Base-by-base conservation (phyloP, 2,888 invertebrate species). In the Platynereis dumerilii region DNA sequence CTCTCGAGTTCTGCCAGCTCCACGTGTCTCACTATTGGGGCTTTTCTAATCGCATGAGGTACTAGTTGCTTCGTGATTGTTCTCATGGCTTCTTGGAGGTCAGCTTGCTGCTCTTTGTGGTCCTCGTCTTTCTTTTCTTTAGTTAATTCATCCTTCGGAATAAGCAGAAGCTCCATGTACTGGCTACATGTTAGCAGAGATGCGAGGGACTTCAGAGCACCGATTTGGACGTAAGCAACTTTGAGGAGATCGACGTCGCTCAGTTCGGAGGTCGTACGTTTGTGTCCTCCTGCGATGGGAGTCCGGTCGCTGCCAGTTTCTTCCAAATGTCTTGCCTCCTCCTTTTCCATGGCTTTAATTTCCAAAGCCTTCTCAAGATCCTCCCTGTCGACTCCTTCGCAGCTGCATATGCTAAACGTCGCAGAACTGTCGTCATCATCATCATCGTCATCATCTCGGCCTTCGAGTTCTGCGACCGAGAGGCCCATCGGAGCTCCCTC, bases 131-230 rank as follows among this genome's bases (percentile, higher is more conserved):
- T 61, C 42, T 61, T 61, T 39, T 61, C 61, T 15, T 28, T 39
- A 15, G 52, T 20, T 27, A 61, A 42, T 39, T 61, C 61, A 27
- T 27, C 52, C 61, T 86, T 84, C 1, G 87, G 86, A 7, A 88
- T 85, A 10, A 88, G 79, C 64, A 88, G 82, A 73, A 88, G 79
- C 75, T 89, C 88, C 0, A 87, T 84, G 74, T 87, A 88, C 60
- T 86, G 85, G 42, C 85, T 86, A 59, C 87, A 86, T 45, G 86
- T 86, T 27, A 89, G 76, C 34, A 89, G 82, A 2, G 85, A 80
- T 61, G 85, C 84, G 20, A 89, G 78, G 2, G 87, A 83, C 76
- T 89, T 88, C 67, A 89, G 78, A 1, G 89, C 87, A 2, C 87
- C 84, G 69, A 88, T 85, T 75, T 88, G 88, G 39, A 89, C 73